These are phyloP conservation scores for Capitulum mitella DNA, from an alignment of 2,888 invertebrate species.

Conservation along the genomic window DNA sequence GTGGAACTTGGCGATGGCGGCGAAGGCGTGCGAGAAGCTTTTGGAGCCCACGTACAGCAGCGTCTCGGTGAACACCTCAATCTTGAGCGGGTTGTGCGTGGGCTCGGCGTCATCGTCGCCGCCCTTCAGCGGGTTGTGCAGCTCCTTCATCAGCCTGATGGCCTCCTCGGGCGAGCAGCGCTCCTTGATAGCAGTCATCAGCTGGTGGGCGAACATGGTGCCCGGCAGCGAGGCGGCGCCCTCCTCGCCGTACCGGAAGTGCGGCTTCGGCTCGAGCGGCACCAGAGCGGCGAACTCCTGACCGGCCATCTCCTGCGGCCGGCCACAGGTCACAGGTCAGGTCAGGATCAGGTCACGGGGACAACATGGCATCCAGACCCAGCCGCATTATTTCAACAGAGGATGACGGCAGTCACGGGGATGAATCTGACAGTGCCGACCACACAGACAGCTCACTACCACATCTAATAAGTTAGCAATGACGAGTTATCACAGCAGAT, in stretches of 20 bases:
- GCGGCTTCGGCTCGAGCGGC: slow-evolving; percentile 74
- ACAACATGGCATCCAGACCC: too few species aligned
- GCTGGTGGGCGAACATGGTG: slow-evolving; percentile 63
- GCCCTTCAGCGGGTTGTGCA: slow-evolving; percentile 74
- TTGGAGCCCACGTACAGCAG: slow-evolving; percentile 88
- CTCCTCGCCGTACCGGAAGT: slow-evolving; percentile 49
- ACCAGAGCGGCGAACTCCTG: slow-evolving; percentile 73
- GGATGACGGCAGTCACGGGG: too few species aligned
- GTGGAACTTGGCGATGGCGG: slow-evolving; percentile 95
- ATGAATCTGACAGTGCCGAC: too few species aligned
- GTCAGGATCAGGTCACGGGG: not conserved
- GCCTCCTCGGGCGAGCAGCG: slow-evolving; percentile 88
- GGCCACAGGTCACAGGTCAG: not conserved
- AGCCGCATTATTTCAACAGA: too few species aligned
- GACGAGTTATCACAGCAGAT: too few species aligned
- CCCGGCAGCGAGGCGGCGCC: slow-evolving; percentile 37
- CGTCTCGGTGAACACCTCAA: slow-evolving; percentile 95
- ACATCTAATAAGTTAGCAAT: too few species aligned
- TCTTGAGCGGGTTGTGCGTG: slow-evolving; percentile 82
- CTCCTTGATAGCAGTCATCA: slow-evolving; percentile 77
- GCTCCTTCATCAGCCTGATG: slow-evolving; percentile 71
- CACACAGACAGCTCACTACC: too few species aligned
- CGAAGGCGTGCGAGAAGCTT: slow-evolving; percentile 96
- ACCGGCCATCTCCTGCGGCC: slow-evolving; percentile 71
- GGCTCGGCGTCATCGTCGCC: slow-evolving; percentile 51